Evolutionary conservation across 2,888 invertebrate species (phyloP), one percentile per base, ranked within the genome.

Genomic region (Troglohyphantes excavatus): DNA sequence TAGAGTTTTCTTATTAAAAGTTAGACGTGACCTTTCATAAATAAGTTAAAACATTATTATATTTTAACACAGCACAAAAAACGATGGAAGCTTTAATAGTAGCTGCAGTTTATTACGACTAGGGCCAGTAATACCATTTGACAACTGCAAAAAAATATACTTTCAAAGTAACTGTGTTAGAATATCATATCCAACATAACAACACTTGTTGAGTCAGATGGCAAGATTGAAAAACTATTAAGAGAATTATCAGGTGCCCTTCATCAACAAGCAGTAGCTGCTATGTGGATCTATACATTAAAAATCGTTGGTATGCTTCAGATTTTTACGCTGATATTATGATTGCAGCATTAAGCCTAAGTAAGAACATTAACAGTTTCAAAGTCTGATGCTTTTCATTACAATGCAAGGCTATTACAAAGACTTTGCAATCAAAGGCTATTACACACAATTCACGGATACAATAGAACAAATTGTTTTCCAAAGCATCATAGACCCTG

Each of bases 31-130:
- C 46, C 68, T 75, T 78, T 43, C 79, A 87, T 73, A 87, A 87
- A 87, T 87, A 79, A 85, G 75, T 76, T 75, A 76, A 84, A 75
- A 84, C 73, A 84, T 75, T 72, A 75, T 75, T 73, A 85, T 76
- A 85, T 84, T 75, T 85, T 73, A 85, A 85, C 85, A 78, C 75
- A 85, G 67, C 65, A 85, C 76, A 85, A 76, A 78, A 73, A 85
- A 73, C 85, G 75, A 76, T 85, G 75, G 82, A 82, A 82, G 84
- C 59, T 72, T 83, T 68, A 63, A 67, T 43, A 79, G 82, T 46
- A 85, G 76, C 75, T 76, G 85, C 59, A 76, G 85, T 76, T 65
- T 85, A 76, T 78, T 68, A 65, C 75, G 85, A 85, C 85, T 85
- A 85, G 85, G 85, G 85, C 76, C 85, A 68, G 67, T 76, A 75